These are phyloP conservation scores for Oreocharis arfaki DNA, from an alignment of 2,113 vertebrate genomes.

Conservation along the genomic window DNA sequence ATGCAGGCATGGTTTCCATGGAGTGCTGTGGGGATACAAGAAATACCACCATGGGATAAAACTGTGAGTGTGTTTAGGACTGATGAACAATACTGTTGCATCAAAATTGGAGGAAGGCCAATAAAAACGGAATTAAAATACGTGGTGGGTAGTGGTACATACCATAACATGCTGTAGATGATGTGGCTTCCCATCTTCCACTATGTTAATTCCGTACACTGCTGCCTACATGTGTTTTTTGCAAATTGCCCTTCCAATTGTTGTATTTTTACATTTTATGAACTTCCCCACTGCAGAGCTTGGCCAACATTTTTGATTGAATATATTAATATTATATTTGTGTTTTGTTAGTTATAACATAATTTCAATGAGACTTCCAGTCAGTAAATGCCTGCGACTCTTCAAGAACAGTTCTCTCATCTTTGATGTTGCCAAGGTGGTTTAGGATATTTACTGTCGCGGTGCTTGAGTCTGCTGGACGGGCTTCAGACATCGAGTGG, in stretches of 20 bases:
- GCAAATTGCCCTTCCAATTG: neutral
- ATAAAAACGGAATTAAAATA: neutral
- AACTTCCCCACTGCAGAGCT: neutral
- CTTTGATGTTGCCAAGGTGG: neutral
- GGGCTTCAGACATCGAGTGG: too few relatives aligned
- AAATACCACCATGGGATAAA: neutral
- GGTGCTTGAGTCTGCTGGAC: too few relatives aligned
- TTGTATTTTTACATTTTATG: neutral
- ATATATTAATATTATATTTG: neutral
- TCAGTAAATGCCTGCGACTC: neutral
- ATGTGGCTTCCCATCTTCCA: neutral
- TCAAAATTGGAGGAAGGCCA: neutral
- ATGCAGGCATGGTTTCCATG: neutral
- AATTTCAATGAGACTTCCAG: neutral
- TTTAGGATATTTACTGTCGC: neutral
- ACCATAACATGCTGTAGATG: neutral
- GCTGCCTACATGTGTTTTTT: fast-evolving
- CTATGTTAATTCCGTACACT: neutral
- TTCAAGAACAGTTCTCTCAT: neutral
- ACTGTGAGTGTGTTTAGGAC: neutral
- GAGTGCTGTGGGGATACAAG: neutral
- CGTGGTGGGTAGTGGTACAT: neutral
- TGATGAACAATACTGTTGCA: neutral
- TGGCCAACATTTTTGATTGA: neutral
- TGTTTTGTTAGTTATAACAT: neutral